Conservation (phyloP, 2,888 invertebrate species). For the Hymenopus coronatus region DNA sequence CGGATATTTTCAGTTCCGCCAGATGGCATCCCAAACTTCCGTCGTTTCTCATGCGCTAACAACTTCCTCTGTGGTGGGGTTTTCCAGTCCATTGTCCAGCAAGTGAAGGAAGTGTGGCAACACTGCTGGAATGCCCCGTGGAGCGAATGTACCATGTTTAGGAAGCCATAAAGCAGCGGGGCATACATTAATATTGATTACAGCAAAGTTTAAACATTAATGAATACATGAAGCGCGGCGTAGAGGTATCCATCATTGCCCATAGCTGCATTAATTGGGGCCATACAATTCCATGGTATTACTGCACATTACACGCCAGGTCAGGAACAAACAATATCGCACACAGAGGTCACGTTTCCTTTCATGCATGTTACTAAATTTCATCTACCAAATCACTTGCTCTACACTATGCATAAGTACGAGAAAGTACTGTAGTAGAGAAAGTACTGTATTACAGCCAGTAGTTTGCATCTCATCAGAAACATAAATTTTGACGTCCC, state of each 20-base stretch:
- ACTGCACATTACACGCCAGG: neutral
- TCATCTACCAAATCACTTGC: too few species aligned
- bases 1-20: neutral
- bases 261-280: neutral
- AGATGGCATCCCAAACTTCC: neutral
- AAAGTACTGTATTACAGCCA: too few species aligned
- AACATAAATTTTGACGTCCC: too few species aligned
- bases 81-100: neutral
- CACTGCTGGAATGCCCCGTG: neutral
- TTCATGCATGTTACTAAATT: too few species aligned
- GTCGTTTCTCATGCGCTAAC: neutral
- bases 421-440: too few species aligned
- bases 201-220: neutral
- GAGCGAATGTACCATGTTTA: neutral
- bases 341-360: too few species aligned
- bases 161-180: neutral
- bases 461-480: too few species aligned
- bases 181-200: neutral
- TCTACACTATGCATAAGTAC: too few species aligned
- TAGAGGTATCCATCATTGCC: neutral
- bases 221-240: neutral
- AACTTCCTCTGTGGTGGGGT: neutral
- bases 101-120: neutral
- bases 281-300: neutral
- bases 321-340: neutral